These are phyloP conservation scores for Conus canariensis DNA, from an alignment of 2,888 invertebrate genomes.

Conservation along the genomic window DNA sequence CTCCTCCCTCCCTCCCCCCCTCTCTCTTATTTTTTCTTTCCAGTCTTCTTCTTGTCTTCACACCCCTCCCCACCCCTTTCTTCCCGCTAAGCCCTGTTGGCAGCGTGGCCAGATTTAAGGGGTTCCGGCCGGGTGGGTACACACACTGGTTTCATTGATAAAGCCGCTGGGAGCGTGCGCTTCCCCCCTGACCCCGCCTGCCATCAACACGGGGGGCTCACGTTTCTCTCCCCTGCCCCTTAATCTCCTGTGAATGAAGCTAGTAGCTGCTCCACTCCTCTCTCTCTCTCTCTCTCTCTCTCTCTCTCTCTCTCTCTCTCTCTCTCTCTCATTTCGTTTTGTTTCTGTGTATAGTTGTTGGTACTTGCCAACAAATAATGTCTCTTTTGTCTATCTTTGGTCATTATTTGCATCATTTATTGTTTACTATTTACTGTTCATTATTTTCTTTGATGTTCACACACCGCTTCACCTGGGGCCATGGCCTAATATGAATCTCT, in stretches of 20 bases:
- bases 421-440: too few species aligned
- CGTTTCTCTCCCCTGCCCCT: conserved; percentile 8
- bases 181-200: background rate
- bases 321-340: too few species aligned
- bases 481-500: background rate
- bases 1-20: background rate
- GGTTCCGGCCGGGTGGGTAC: background rate
- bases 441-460: too few species aligned
- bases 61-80: background rate
- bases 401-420: too few species aligned
- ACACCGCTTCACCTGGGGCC: background rate
- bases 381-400: too few species aligned
- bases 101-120: background rate
- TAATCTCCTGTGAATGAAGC: conserved; percentile 31
- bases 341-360: too few species aligned
- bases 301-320: background rate
- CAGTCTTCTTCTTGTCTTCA: background rate
- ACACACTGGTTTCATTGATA: conserved; percentile 22
- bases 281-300: too few species aligned
- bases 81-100: background rate
- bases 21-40: background rate
- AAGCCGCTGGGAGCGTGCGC: background rate
- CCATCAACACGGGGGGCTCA: background rate
- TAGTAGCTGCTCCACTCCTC: background rate
- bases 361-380: too few species aligned